A percentile compares a stretch with the other conserved stretches of the same genome.
phyloP scores from a whole-genome alignment of 2,888 invertebrate genomes.

The Pecten maximus region DNA sequence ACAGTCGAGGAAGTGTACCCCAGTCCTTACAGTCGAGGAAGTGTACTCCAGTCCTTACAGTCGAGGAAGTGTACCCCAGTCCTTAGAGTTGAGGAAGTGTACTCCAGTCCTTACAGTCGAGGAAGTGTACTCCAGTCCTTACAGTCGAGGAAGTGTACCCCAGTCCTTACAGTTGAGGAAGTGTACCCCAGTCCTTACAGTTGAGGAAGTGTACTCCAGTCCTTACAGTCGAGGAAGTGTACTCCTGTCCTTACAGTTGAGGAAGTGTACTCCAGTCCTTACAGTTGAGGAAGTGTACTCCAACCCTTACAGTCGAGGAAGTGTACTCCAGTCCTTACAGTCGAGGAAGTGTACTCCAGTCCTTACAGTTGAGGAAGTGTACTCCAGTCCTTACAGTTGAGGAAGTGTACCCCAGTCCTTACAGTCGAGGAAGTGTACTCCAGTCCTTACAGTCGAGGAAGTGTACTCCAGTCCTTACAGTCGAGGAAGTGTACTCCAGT shows the following conservation, averaged over 20 bases:
- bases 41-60: too few relatives aligned
- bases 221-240: too few relatives aligned
- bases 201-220: too few relatives aligned
- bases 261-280: too few relatives aligned
- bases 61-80: neutral
- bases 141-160: too few relatives aligned
- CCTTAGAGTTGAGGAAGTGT: neutral
- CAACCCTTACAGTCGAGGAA: neutral
- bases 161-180: too few relatives aligned
- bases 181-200: neutral
- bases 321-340: too few relatives aligned
- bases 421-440: too few relatives aligned
- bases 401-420: neutral
- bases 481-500: too few relatives aligned
- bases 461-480: neutral
- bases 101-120: too few relatives aligned
- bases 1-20: neutral
- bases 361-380: neutral
- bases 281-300: neutral
- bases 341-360: neutral
- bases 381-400: too few relatives aligned
- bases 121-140: neutral
- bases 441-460: too few relatives aligned
- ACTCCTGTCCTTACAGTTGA: neutral
- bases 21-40: neutral